Evolutionary conservation across 2,113 vertebrate genomes (phyloP).

Genomic region (Seriola aureovittata): DNA sequence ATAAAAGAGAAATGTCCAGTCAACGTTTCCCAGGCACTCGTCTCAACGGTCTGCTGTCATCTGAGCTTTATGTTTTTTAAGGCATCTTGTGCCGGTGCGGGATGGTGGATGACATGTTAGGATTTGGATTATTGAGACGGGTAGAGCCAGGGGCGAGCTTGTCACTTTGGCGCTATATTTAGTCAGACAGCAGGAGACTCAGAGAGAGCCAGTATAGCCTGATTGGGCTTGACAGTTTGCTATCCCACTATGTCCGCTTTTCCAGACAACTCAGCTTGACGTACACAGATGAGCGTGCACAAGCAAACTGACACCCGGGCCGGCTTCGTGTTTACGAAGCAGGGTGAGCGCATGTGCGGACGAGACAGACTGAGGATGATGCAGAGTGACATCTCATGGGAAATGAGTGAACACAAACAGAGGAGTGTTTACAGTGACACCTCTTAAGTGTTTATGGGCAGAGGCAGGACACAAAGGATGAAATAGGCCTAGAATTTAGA

Average conservation of each 20-base stretch:
- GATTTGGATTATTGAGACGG: conserved; percentile 65
- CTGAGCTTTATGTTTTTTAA: conserved; percentile 46
- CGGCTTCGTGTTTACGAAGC: neutral
- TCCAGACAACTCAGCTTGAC: conserved; percentile 47
- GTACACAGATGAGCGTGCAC: conserved; percentile 61
- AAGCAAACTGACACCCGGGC: conserved; percentile 47
- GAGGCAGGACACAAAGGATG: neutral
- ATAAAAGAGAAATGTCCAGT: conserved; percentile 35
- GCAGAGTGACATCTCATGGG: conserved; percentile 59
- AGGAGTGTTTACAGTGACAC: conserved; percentile 49
- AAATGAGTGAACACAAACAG: conserved; percentile 67
- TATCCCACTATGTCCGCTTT: conserved; percentile 44
- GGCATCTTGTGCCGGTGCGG: conserved; percentile 45
- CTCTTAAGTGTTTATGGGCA: conserved; percentile 39
- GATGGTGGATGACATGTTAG: conserved; percentile 57
- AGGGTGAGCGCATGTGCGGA: conserved; percentile 24
- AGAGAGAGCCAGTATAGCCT: conserved; percentile 55
- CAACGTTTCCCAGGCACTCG: conserved; percentile 6
- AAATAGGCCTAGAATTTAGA: conserved; percentile 46
- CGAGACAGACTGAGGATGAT: conserved; percentile 38
- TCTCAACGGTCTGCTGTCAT: conserved; percentile 50
- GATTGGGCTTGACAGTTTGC: conserved; percentile 70
- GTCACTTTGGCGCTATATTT: conserved; percentile 73
- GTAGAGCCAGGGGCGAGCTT: conserved; percentile 58
- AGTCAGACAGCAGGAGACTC: conserved; percentile 67